Conservation (phyloP, 2,113 vertebrate species). For the Etheostoma cragini region DNA sequence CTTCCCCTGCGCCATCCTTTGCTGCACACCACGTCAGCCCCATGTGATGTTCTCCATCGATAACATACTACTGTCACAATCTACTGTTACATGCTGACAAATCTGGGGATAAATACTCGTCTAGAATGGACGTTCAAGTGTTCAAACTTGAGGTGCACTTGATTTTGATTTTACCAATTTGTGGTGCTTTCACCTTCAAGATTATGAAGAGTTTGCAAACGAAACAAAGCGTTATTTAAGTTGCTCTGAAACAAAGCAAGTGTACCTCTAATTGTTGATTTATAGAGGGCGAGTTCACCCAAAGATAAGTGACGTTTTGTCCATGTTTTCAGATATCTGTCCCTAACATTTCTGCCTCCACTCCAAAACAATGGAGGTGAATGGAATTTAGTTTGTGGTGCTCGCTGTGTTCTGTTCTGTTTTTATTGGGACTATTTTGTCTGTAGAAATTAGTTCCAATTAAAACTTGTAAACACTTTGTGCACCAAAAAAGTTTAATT, state of each 20-base stretch:
- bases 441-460: conserved; percentile 4
- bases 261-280: conserved; percentile 24
- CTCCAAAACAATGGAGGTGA: conserved; percentile 13
- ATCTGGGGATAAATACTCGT: conserved; percentile 61
- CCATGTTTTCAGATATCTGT: conserved; percentile 3
- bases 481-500: neutral
- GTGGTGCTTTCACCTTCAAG: conserved; percentile 31
- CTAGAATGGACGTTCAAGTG: conserved; percentile 18
- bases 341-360: conserved; percentile 5
- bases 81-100: conserved; percentile 72
- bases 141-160: conserved; percentile 20
- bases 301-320: neutral
- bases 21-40: conserved; percentile 84
- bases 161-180: conserved; percentile 9
- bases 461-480: conserved; percentile 12
- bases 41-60: conserved; percentile 88
- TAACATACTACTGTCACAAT: conserved; percentile 85
- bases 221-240: conserved; percentile 4
- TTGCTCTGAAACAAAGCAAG: conserved; percentile 16
- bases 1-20: conserved; percentile 82
- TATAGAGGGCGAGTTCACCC: conserved; percentile 18
- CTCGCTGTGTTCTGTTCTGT: conserved; percentile 5
- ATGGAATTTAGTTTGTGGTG: conserved; percentile 2
- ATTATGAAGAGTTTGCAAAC: conserved; percentile 1
- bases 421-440: conserved; percentile 20